A percentile compares a stretch with the other conserved stretches of the same genome.
Evolutionary conservation across 2,113 vertebrate genomes (phyloP).

Genomic region (Callocephalon fimbriatum): DNA sequence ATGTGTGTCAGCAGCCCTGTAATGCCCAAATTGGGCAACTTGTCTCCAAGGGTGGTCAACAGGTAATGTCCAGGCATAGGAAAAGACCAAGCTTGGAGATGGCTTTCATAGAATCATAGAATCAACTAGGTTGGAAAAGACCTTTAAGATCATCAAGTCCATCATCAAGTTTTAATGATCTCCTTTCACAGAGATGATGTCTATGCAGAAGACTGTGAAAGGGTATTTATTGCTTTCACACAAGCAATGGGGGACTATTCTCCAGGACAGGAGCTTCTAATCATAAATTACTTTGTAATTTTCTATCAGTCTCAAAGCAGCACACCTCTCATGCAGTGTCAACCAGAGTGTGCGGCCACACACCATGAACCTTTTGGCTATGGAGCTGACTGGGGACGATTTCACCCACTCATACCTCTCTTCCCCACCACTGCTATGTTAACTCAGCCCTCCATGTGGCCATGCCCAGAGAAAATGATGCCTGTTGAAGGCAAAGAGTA

Average conservation of each 20-base stretch:
- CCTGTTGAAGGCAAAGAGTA: not conserved
- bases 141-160: not conserved
- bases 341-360: not conserved
- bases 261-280: not conserved
- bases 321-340: not conserved
- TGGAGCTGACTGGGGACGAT: not conserved
- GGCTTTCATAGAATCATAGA: not conserved
- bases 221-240: not conserved
- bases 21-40: not conserved
- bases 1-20: not conserved
- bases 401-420: not conserved
- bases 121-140: not conserved
- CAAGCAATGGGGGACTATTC: rapidly evolving
- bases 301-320: not conserved
- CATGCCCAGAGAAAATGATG: not conserved
- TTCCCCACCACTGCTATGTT: not conserved
- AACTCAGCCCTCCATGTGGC: not conserved
- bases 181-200: not conserved
- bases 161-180: not conserved
- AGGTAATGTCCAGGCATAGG: not conserved
- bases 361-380: not conserved
- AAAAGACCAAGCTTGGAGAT: not conserved
- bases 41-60: not conserved
- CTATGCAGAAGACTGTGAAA: not conserved
- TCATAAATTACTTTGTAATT: not conserved